These are phyloP conservation scores for Dolichomitus sp. DNA, from an alignment of 2,888 invertebrate species.

Conservation along the genomic window DNA sequence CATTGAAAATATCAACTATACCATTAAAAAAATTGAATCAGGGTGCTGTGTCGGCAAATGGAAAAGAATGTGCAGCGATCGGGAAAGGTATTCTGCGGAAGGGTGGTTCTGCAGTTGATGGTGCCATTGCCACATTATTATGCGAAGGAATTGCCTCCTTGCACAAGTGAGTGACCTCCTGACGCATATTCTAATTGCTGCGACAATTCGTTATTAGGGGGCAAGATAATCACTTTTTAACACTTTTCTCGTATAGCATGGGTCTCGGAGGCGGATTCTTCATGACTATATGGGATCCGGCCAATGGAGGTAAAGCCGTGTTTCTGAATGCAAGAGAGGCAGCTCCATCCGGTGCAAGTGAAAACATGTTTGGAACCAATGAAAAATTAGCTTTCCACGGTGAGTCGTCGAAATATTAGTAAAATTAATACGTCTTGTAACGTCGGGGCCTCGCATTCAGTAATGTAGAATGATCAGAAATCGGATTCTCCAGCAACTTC, in stretches of 20 bases:
- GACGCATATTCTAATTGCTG: not conserved
- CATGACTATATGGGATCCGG: constrained; percentile 92
- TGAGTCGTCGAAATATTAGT: constrained; percentile 66
- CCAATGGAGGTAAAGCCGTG: constrained; percentile 87
- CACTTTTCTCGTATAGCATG: constrained; percentile 88
- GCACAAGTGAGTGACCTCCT: constrained; percentile 88
- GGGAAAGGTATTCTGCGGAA: constrained; percentile 91
- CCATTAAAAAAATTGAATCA: constrained; percentile 61
- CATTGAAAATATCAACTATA: not conserved
- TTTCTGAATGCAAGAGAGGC: constrained; percentile 93
- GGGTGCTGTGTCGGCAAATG: constrained; percentile 92
- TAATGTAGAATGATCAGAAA: too few relatives aligned
- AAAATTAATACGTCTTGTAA: too few relatives aligned
- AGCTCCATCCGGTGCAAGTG: constrained; percentile 90
- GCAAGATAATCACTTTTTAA: constrained; percentile 19
- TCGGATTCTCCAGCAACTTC: too few relatives aligned
- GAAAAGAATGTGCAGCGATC: constrained; percentile 91
- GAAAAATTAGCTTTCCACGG: constrained; percentile 82
- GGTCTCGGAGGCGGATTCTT: constrained; percentile 97
- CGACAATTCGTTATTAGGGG: not conserved
- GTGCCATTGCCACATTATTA: constrained; percentile 94
- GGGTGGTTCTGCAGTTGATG: constrained; percentile 94
- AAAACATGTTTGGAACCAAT: constrained; percentile 90
- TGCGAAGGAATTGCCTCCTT: constrained; percentile 95
- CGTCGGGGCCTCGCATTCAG: too few relatives aligned